These are phyloP conservation scores for Petrocephalus schoutedeni DNA, from an alignment of 2,797 vertebrate species.

Conservation along the genomic window DNA sequence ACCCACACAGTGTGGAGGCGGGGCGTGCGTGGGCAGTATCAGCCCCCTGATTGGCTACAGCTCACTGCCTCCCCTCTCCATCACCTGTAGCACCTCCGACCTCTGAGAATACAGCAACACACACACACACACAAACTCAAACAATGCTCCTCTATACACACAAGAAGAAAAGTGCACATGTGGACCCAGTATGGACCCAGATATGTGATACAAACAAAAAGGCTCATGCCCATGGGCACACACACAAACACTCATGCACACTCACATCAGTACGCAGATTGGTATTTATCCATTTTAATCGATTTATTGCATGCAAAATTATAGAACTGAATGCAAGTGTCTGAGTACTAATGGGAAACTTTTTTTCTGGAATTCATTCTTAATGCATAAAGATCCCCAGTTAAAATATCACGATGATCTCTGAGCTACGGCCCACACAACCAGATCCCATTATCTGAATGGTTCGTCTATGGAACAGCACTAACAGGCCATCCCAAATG, in stretches of 20 bases:
- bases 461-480: neutral
- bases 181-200: neutral
- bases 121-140: constrained; percentile 30
- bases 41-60: constrained; percentile 42
- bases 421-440: neutral
- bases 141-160: constrained; percentile 24
- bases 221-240: neutral
- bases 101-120: constrained; percentile 22
- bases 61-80: constrained; percentile 37
- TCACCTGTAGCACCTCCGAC: constrained; percentile 9
- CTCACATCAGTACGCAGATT: neutral
- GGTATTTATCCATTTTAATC: neutral
- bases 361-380: neutral
- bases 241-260: constrained; percentile 20
- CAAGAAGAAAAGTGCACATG: neutral
- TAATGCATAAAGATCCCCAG: neutral
- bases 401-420: neutral
- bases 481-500: neutral
- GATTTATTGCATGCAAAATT: neutral
- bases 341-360: neutral
- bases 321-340: neutral
- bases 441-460: neutral
- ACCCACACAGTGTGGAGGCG: constrained; percentile 52
- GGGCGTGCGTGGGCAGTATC: constrained; percentile 50
- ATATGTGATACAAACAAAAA: neutral